Evolutionary conservation across 2,113 vertebrate genomes (phyloP).

Genomic region (Leptocoma aspasia): DNA sequence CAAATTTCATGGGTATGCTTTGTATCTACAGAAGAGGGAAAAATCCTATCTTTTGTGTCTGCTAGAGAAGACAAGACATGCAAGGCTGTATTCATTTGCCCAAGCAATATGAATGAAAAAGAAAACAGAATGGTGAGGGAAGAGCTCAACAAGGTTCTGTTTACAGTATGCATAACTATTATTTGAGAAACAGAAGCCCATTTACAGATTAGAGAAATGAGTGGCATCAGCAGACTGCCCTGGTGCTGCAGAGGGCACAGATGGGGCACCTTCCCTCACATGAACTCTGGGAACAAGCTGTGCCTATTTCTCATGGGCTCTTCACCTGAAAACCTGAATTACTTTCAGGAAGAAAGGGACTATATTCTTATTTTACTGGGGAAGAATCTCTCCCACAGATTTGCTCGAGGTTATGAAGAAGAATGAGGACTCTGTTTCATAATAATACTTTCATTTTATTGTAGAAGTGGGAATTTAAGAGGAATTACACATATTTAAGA

Average conservation of each 20-base stretch:
- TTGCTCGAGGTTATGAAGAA: neutral
- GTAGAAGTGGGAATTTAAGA: neutral
- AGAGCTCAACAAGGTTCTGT: neutral
- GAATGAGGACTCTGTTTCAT: neutral
- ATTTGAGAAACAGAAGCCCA: neutral
- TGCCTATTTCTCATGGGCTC: neutral
- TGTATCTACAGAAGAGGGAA: neutral
- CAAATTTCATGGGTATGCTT: neutral
- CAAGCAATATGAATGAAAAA: neutral
- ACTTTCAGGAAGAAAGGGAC: neutral
- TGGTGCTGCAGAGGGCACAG: neutral
- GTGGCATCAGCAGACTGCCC: neutral
- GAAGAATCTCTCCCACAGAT: neutral
- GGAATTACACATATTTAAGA: neutral
- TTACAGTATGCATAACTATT: neutral
- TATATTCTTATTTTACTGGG: neutral
- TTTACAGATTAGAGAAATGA: neutral
- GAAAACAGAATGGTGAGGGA: neutral
- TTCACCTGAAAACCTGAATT: neutral
- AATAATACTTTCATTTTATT: neutral
- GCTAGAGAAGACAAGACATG: neutral
- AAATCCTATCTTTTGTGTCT: neutral
- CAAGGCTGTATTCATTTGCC: neutral
- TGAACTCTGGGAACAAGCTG: neutral
- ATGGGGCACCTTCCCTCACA: neutral